Base-by-base conservation (phyloP, 64 coral and sea anemone species). In the Astreopora myriophthalma region DNA sequence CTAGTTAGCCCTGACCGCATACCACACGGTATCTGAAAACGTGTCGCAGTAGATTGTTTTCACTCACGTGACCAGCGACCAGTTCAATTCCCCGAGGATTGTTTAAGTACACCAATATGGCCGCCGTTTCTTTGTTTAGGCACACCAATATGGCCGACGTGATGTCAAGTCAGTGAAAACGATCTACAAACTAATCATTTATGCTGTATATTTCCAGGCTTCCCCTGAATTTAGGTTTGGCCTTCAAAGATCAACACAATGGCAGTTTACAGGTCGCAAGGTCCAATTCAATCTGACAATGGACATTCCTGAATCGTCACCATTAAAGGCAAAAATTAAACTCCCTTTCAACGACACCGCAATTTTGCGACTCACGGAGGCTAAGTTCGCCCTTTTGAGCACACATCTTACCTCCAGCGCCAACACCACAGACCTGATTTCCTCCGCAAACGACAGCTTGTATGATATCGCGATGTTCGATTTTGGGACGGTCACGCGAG, bases 151-250 rank as follows among this genome's bases (percentile, higher is more conserved):
- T n/a, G n/a, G n/a, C n/a, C n/a, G n/a, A n/a, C n/a, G n/a, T n/a
- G n/a, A n/a, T n/a, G n/a, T n/a, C n/a, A n/a, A n/a, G n/a, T n/a
- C n/a, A n/a, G n/a, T n/a, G n/a, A n/a, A n/a, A n/a, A n/a, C n/a
- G n/a, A n/a, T n/a, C n/a, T n/a, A n/a, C n/a, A n/a, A n/a, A n/a
- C n/a, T n/a, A n/a, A n/a, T n/a, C n/a, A n/a, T n/a, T 11, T 46
- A 46, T 46, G 42, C 36, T 3, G 46, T 86, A 46, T 29, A 14
- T 34, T 29, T 30, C 17, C 71, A 92, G 90, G 80, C 77, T 13
- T 61, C n/a, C n/a, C n/a, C 42, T 8, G 82, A 79, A 44, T 97
- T 94, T 48, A 73, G 89, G 71, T 97, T 97, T 34, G 44, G 67
- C 23, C 13, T 94, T 28, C n/a, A 62, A 46, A 93, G 79, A 39